Evolutionary conservation across 1,140 invertebrate genomes (phyloP).

Genomic region (Campodea augens): DNA sequence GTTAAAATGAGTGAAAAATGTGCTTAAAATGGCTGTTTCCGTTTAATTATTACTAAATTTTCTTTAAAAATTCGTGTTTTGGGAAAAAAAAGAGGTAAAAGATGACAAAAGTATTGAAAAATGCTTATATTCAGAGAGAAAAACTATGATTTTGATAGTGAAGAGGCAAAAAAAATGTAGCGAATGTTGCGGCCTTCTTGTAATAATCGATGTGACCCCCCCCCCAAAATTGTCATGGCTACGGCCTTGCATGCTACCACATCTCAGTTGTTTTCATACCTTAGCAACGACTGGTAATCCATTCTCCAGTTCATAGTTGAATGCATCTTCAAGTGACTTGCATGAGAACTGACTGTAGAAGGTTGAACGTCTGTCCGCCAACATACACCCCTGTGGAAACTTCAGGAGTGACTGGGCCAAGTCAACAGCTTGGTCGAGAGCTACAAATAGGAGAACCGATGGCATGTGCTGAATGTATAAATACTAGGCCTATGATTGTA

Average conservation of each 20-base stretch:
- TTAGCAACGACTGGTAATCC: constrained; percentile 35
- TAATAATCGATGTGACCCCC: neutral
- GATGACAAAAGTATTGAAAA: too few species aligned
- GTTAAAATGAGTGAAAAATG: too few species aligned
- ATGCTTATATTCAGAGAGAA: too few species aligned
- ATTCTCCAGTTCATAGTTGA: constrained; percentile 49
- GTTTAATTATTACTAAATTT: too few species aligned
- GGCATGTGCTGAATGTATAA: neutral
- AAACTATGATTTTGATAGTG: too few species aligned
- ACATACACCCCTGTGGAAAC: constrained; percentile 33
- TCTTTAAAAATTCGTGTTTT: too few species aligned
- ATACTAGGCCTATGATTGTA: neutral
- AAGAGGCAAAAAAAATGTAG: too few species aligned
- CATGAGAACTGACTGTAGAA: constrained; percentile 31
- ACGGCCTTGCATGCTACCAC: neutral
- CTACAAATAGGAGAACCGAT: constrained; percentile 13
- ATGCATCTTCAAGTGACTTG: constrained; percentile 34
- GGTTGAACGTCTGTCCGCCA: constrained; percentile 27
- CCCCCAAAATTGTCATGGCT: neutral
- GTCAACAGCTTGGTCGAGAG: constrained; percentile 26
- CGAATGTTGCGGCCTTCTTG: neutral
- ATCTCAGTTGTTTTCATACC: constrained; percentile 14
- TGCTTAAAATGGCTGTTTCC: too few species aligned
- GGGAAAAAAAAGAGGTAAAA: too few species aligned
- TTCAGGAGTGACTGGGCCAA: constrained; percentile 27